Base-by-base conservation (phyloP, 2,113 vertebrate genomes). In the Sakesphorus luctuosus region DNA sequence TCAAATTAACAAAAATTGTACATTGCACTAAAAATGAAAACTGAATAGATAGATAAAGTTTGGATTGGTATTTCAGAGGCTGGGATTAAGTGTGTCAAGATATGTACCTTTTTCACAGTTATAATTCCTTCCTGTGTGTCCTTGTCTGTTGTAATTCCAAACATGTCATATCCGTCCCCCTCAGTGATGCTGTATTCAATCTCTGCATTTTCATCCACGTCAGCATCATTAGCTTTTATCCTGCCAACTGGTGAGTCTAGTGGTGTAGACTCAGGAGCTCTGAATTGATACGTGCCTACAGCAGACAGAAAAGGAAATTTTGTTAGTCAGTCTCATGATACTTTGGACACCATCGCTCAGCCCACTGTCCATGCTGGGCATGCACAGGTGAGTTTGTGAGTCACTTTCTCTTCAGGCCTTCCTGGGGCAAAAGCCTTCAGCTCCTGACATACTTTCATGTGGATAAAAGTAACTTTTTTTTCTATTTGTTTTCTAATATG, bases 121-220 rank as follows among this genome's bases (percentile, higher is more conserved):
- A 99, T 97, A 80, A 99, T 96, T 56, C 99, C 99, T 83, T 99
- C 99, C 94, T 99, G 99, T 5, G 98, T 99, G 84, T 98, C 98
- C 95, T 98, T 98, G 89, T 99, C 98, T 13, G 99, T 99, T 95
- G 92, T 75, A 88, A 99, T 97, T 20, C 98, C 98, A 89, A 99
- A 99, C 98, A 98, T 96, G 84, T 99, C 99, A 28, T 98, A 98
- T 6, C 98, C 99, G 20, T 99, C 99, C 38, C 98, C 99, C 7
- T 99, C 98, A 20, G 97, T 99, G 93, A 99, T 98, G 91, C 97
- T 98, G 97, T 99, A 99, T 73, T 98, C 98, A 92, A 99, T 99
- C 93, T 98, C 98, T 0, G 99, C 99, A 13, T 99, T 99, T 96
- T 98, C 98, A 59, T 98, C 99, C 40, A 98, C 94, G 4, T 99